Base-by-base conservation (phyloP, 2,113 vertebrate genomes). In the Dicaeum eximium region DNA sequence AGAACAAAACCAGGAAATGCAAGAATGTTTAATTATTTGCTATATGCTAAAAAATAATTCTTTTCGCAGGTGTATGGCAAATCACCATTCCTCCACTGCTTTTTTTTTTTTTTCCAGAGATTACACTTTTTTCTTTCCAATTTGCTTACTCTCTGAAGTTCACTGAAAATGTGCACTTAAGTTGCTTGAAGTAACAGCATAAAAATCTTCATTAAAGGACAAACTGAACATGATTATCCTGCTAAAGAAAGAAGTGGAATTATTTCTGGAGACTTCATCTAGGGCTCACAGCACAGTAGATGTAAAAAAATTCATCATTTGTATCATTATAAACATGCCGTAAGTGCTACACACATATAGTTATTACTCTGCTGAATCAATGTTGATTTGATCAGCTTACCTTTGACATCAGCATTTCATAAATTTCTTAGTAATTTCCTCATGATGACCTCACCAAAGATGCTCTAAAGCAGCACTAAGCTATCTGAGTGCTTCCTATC, bases 371-470 rank as follows among this genome's bases (percentile, higher is more conserved):
- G 60, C 58, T 95, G 93, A 93, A 93, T 97, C 79, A 61, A 84
- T 54, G 51, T 90, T 44, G n/a, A 70, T 87, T 91, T 94, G 81
- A 83, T 80, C 75, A 84, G 38, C 45, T 88, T 85, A 92, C 78
- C 78, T 93, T 92, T 96, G 86, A 82, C 85, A 78, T 61, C 40
- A 80, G 60, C 77, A 25, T 94, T 96, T 92, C 92, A 71, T 66
- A 87, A 94, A 95, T 88, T 88, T 80, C 64, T 82, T 80, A 86
- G 90, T 81, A 70, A 88, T 95, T 96, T 97, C 92, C 86, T 56
- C 13, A 48, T 47, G 16, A 81, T 90, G 67, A 96, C 81, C 48
- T 80, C 82, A 91, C 57, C 57, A 79, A 91, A 54, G 61, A 35
- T 4, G 1, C 17, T 80, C 42, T 61, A 86, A 95, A 84, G 53